Percentiles rank a stretch among this genome's conserved stretches.
Conservation (phyloP, 2,888 invertebrate genomes). For the Agrypnus murinus region DNA sequence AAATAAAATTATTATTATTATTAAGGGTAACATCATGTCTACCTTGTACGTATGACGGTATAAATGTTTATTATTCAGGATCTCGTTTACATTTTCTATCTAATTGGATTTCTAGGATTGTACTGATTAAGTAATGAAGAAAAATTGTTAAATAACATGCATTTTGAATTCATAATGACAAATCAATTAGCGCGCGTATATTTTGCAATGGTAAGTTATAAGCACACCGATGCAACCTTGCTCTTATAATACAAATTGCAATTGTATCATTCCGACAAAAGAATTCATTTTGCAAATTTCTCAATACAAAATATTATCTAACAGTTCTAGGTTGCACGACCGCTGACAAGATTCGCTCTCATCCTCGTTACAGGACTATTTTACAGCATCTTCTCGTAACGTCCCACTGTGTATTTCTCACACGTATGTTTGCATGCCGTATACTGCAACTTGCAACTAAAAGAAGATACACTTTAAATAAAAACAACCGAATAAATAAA, state of each 20-base stretch:
- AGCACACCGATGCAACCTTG: conserved; percentile 53
- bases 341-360: conserved; percentile 38
- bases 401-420: conserved; percentile 47
- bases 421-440: conserved; percentile 57
- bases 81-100: no score
- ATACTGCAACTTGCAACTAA: conserved; percentile 63
- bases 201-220: conserved; percentile 10
- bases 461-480: conserved; percentile 66
- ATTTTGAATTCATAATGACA: conserved; percentile 21
- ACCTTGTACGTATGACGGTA: no score
- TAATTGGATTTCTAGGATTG: no score
- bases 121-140: not conserved
- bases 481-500: conserved; percentile 66
- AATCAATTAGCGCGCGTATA: conserved; percentile 22
- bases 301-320: conserved; percentile 54
- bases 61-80: no score
- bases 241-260: conserved; percentile 56
- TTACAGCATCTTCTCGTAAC: conserved; percentile 55
- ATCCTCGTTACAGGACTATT: conserved; percentile 54
- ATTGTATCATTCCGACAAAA: conserved; percentile 52
- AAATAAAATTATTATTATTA: no score
- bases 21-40: not conserved
- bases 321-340: conserved; percentile 53
- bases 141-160: not conserved
- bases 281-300: conserved; percentile 58